A percentile compares a stretch with the other conserved stretches of the same genome.
phyloP scores from a whole-genome alignment of 2,888 invertebrate species.

The Drosophila seclusa region DNA sequence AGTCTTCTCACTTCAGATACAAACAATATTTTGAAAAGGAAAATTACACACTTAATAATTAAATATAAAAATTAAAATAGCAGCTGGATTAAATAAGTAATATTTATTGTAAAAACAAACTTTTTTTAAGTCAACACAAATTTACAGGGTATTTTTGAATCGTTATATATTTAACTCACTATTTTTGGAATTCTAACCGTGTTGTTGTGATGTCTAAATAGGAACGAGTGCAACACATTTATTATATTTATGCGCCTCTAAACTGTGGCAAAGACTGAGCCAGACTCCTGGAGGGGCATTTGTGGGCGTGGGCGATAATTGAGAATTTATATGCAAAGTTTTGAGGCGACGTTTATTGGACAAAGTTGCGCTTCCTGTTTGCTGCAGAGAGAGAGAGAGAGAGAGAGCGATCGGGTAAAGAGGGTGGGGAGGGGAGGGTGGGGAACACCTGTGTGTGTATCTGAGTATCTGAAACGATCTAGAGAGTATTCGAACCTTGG shows the following conservation, averaged over 20 bases:
- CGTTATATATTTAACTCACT: not conserved
- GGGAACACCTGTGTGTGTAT: slow-evolving; percentile 1
- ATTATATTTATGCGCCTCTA: slow-evolving; percentile 59
- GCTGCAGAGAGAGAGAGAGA: not conserved
- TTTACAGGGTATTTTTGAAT: slow-evolving; percentile 19
- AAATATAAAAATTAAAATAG: not conserved
- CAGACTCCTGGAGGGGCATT: slow-evolving; percentile 42
- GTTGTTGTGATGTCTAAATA: slow-evolving; percentile 71
- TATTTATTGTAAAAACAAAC: not conserved
- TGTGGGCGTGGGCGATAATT: slow-evolving; percentile 76
- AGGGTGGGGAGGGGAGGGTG: too few species aligned
- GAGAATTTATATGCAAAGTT: slow-evolving; percentile 72
- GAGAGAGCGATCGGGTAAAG: too few species aligned
- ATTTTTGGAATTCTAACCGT: slow-evolving; percentile 4
- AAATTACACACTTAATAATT: not conserved
- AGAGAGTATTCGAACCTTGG: slow-evolving; percentile 28
- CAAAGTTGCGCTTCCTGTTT: slow-evolving; percentile 71
- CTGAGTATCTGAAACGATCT: slow-evolving; percentile 33
- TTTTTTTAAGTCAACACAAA: not conserved
- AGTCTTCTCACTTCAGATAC: not conserved
- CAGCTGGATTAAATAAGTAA: not conserved
- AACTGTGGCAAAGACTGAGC: slow-evolving; percentile 62
- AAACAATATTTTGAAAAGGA: not conserved
- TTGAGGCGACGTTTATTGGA: slow-evolving; percentile 74
- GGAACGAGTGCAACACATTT: slow-evolving; percentile 41